A percentile compares a stretch with the other conserved stretches of the same genome.
Evolutionary conservation across 23 tunicate genomes (phyloP).

Genomic region (Corella eumyota): DNA sequence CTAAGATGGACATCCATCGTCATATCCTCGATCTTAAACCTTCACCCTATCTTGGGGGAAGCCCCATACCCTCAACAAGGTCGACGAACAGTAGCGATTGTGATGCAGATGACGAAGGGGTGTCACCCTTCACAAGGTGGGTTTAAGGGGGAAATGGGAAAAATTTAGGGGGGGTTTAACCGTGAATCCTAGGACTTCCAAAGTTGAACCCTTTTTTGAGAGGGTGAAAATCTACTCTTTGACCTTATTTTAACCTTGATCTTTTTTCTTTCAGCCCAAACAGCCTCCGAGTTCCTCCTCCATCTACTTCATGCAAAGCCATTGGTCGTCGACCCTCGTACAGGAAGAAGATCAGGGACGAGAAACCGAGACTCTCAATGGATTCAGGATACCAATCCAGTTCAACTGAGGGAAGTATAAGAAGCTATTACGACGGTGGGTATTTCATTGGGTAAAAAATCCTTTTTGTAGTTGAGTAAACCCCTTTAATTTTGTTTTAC

Average conservation of each 20-base stretch:
- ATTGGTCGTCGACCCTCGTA: slow-evolving; percentile 10
- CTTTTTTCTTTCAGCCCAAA: no score
- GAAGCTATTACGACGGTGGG: slow-evolving; percentile 11
- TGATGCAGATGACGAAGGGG: slow-evolving; percentile 49
- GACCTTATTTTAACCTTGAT: no score
- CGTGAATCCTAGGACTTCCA: no score
- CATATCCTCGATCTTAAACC: slow-evolving; percentile 52
- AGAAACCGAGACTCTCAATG: slow-evolving; percentile 6
- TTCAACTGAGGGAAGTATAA: slow-evolving; percentile 27
- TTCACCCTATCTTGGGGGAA: slow-evolving; percentile 58
- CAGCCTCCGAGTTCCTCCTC: not conserved
- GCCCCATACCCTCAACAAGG: slow-evolving; percentile 25
- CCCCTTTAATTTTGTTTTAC: no score
- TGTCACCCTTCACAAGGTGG: slow-evolving; percentile 3
- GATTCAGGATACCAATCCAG: slow-evolving; percentile 26
- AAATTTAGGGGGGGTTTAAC: no score
- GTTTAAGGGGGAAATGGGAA: no score
- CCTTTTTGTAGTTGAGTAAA: no score
- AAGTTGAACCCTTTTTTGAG: no score
- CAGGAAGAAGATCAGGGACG: slow-evolving; percentile 7
- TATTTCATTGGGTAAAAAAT: no score
- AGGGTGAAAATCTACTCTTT: no score
- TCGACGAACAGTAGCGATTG: slow-evolving; percentile 21
- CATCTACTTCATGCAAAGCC: not conserved
- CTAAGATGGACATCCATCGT: no score